These are phyloP conservation scores for Xiphydria camelus DNA, from an alignment of 2,888 invertebrate genomes.

Conservation along the genomic window DNA sequence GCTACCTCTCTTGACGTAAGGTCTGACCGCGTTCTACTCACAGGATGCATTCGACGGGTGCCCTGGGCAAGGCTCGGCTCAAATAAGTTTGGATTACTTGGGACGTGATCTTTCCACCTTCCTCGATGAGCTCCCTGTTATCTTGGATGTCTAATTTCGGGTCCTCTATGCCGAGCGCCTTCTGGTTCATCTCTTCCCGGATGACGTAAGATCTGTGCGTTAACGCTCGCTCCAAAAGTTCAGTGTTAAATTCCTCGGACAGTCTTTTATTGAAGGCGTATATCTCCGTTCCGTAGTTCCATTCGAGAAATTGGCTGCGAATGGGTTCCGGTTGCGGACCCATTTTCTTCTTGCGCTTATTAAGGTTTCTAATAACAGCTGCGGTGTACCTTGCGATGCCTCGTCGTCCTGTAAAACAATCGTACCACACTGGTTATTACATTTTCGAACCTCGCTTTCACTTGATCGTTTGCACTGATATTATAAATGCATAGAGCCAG, in stretches of 20 bases:
- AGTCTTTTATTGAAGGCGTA: conserved; percentile 86
- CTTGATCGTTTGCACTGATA: too few species aligned
- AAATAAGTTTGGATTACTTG: conserved; percentile 71
- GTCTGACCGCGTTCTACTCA: too few species aligned
- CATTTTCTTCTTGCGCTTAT: conserved; percentile 64
- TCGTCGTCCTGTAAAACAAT: too few species aligned
- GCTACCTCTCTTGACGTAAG: too few species aligned
- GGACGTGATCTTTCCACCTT: conserved; percentile 71
- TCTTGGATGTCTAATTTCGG: conserved; percentile 64
- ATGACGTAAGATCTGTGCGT: conserved; percentile 78
- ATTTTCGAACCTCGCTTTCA: too few species aligned
- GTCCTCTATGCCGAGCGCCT: conserved; percentile 70
- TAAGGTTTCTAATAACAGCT: too few species aligned
- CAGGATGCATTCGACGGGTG: conserved; percentile 76
- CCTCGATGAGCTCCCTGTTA: conserved; percentile 70
- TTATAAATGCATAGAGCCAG: too few species aligned
- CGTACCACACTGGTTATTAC: too few species aligned
- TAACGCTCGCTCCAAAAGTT: conserved; percentile 75
- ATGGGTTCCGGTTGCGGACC: conserved; percentile 53
- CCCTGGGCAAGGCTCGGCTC: conserved; percentile 69
- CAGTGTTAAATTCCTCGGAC: conserved; percentile 77
- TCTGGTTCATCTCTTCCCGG: conserved; percentile 70
- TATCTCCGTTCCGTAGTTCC: conserved; percentile 87
- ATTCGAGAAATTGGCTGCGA: conserved; percentile 73
- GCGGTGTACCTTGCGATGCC: too few species aligned